Evolutionary conservation across 1,140 invertebrate species (phyloP).

Genomic region (Protaetia brevitarsis): DNA sequence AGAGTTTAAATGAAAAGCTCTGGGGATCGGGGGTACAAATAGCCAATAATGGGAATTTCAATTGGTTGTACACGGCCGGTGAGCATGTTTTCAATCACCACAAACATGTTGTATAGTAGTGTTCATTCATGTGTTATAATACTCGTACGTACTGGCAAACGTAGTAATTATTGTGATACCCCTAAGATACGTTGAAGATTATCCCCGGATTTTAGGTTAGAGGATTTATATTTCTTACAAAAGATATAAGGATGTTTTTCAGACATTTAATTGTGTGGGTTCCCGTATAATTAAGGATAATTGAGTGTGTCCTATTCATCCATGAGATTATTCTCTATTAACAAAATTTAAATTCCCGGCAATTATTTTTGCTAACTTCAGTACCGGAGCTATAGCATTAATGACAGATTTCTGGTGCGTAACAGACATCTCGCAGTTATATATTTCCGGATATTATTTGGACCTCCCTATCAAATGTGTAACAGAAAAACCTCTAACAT

Average conservation of each 20-base stretch:
- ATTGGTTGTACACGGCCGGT: conserved; percentile 30
- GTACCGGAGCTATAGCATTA: too few species aligned
- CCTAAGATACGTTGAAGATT: conserved; percentile 38
- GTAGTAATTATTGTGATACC: conserved; percentile 43
- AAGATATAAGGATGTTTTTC: conserved; percentile 10
- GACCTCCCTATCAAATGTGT: too few species aligned
- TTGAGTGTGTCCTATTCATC: too few species aligned
- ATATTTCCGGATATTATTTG: too few species aligned
- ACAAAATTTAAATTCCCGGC: too few species aligned
- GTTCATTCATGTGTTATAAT: conserved; percentile 44
- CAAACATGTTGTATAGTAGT: conserved; percentile 40
- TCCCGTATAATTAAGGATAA: not conserved
- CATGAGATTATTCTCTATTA: too few species aligned
- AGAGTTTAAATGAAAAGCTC: conserved; percentile 22
- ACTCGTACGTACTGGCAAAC: conserved; percentile 27
- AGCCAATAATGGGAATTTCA: conserved; percentile 18
- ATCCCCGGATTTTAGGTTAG: conserved; percentile 37
- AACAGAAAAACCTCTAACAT: too few species aligned
- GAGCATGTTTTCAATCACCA: conserved; percentile 45
- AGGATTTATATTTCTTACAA: conserved; percentile 20
- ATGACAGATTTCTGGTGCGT: too few species aligned
- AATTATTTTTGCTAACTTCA: too few species aligned
- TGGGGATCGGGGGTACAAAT: conserved; percentile 24
- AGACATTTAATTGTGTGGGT: conserved; percentile 11
- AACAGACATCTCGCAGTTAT: too few species aligned